phyloP scores from a whole-genome alignment of 2,113 vertebrate genomes.

The Myocastor coypus region DNA sequence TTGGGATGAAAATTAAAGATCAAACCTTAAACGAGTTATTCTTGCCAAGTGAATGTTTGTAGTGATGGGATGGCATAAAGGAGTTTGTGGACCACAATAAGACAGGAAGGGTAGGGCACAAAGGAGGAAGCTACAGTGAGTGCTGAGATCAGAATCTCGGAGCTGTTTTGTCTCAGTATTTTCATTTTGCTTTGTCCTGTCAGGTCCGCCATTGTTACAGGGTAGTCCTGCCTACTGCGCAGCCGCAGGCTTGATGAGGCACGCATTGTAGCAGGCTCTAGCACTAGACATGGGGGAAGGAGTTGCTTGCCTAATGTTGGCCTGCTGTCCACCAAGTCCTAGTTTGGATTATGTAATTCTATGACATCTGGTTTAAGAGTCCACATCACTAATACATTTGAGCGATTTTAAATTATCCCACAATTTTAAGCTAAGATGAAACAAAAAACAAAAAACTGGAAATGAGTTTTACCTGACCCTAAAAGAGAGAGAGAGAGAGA shows the following conservation, averaged over 20 bases:
- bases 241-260: not conserved
- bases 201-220: not conserved
- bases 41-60: slow-evolving; percentile 8
- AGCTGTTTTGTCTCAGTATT: not conserved
- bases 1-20: not conserved
- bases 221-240: not conserved
- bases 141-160: not conserved
- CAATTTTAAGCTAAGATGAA: too few species aligned
- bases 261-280: not conserved
- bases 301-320: too few species aligned
- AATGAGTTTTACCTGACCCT: too few species aligned
- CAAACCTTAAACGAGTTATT: slow-evolving; percentile 7
- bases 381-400: not conserved
- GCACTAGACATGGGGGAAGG: not conserved
- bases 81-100: not conserved
- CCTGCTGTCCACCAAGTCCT: not conserved
- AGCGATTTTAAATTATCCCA: not conserved
- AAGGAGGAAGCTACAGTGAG: not conserved
- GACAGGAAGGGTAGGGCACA: not conserved
- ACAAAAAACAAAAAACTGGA: too few species aligned
- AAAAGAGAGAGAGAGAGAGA: too few species aligned
- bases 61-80: not conserved
- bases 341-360: not conserved
- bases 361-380: not conserved
- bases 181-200: not conserved